Evolutionary conservation across 2,888 invertebrate genomes (phyloP), one percentile per base, ranked within the genome.

Genomic region (Phlogophora meticulosa): DNA sequence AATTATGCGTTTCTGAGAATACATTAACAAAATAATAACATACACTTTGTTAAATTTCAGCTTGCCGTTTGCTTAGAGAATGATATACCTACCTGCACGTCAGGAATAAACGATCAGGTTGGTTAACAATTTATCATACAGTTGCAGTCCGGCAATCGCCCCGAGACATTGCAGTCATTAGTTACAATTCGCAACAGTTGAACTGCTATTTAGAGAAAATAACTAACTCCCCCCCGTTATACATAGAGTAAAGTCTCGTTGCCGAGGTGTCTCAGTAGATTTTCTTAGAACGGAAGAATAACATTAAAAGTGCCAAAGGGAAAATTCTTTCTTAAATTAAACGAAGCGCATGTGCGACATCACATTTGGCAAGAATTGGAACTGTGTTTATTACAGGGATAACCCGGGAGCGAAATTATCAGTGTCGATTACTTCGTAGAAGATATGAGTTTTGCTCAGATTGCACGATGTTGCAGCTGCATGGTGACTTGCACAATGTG

Each of bases 181-280:
- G 91, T 93, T 89, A 90, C 80, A 88, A 90, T 89, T 89, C 87
- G 89, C 90, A 91, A 90, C 92, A 91, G 90, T 92, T 92, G 90
- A 87, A 84, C 73, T 84, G 88, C 85, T 88, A 89, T 91, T 91
- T 90, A 80, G 78, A 88, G 90, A 88, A 87, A 87, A 88, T 87
- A 88, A 86, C 87, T 85, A 85, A 87, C 78, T 86, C 82, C 75
- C 67, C 76, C 80, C 67, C 76, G 83, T 78, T 82, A 82, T 80
- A 85, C 82, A 82, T 80, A 85, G 81, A 86, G 80, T 85, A 86
- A 87, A 28, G 5, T 5, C 5, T 2, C 76, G 77, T 76, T 66
- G 63, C 63, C 56, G 64, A 75, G 62, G 74, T 76, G 63, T 60
- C 65, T 58, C 28, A 58, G 24, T 60, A 57, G 62, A 74, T 74